Conservation (phyloP, 64 coral and sea anemone species). For the Acropora yongei region DNA sequence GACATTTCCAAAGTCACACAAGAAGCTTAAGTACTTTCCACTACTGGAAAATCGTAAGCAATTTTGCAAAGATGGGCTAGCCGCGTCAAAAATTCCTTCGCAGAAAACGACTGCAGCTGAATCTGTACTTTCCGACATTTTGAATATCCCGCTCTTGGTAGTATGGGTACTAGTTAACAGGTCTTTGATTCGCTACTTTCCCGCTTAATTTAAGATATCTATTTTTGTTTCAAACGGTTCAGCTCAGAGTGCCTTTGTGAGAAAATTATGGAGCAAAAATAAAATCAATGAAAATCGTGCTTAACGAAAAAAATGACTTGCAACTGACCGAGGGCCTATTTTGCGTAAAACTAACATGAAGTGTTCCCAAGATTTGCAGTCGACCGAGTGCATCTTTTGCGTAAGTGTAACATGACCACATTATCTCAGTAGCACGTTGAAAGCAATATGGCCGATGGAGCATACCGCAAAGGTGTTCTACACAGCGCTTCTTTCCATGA, state of each 20-base stretch:
- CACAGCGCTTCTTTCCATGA: conserved; percentile 11
- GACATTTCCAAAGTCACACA: conserved; percentile 86
- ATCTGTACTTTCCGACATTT: conserved; percentile 78
- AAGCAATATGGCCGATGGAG: conserved; percentile 17
- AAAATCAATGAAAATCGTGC: too few species aligned
- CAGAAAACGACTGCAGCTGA: background rate
- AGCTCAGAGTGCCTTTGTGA: too few species aligned
- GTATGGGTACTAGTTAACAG: background rate
- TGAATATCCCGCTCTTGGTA: conserved; percentile 29
- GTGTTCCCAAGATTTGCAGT: too few species aligned
- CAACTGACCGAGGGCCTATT: too few species aligned
- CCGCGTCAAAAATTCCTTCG: conserved; percentile 41
- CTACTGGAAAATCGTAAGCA: conserved; percentile 66
- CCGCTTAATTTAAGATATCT: too few species aligned
- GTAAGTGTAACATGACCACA: background rate
- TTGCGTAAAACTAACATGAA: too few species aligned
- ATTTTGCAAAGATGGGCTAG: conserved; percentile 81
- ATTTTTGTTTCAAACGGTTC: too few species aligned
- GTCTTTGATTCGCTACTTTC: too few species aligned
- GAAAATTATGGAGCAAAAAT: too few species aligned
- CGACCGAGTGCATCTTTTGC: background rate
- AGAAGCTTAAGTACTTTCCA: conserved; percentile 70
- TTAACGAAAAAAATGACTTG: too few species aligned
- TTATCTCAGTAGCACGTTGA: too few species aligned
- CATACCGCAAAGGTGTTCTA: background rate